Evolutionary conservation across 2,888 invertebrate species (phyloP), one percentile per base, ranked within the genome.

Genomic region (Oscheius sp.): DNA sequence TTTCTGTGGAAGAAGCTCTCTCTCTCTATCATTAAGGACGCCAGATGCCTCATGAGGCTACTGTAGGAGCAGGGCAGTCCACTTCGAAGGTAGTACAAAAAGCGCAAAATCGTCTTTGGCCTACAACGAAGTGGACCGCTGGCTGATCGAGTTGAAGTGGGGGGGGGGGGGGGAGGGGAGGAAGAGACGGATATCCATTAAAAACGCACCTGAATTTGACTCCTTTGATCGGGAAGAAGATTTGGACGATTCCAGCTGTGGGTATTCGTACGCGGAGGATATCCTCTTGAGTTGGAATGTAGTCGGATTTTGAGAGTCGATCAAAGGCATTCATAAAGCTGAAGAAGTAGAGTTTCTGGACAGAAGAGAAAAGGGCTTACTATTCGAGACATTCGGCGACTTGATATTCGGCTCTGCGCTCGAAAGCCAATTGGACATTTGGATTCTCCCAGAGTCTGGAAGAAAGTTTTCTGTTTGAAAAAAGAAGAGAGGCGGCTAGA

Each of bases 301-400:
- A 79, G 23, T 73, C 70, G 1, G 67, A 12, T 6, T 71, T 39
- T 20, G 65, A 45, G 25, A 79, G 72, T 12, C 78, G 61, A 2
- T 81, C 79, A 17, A 81, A 15, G 15, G 64, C 39, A 17, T 71
- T 55, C 73, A 81, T 72, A 67, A 81, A 81, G 71, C 80, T 80
- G 70, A 52, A 79, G n/a, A n/a, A n/a, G n/a, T n/a, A n/a, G n/a
- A n/a, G n/a, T n/a, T n/a, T n/a, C 25, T 15, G 23, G 15, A 31
- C 23, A 20, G 20, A 20, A 20, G 2, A 61, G n/a, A n/a, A 27
- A 31, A n/a, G 23, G 20, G 46, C 75, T 71, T 29, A 80, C 78
- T 78, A 74, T 31, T 61, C 45, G 31, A 75, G 46, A 27, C 70
- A 65, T 34, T 76, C 78, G 64, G 66, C 65, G 48, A 76, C 48